phyloP scores from a whole-genome alignment of 2,113 vertebrate species.

The Charadrius vociferus region DNA sequence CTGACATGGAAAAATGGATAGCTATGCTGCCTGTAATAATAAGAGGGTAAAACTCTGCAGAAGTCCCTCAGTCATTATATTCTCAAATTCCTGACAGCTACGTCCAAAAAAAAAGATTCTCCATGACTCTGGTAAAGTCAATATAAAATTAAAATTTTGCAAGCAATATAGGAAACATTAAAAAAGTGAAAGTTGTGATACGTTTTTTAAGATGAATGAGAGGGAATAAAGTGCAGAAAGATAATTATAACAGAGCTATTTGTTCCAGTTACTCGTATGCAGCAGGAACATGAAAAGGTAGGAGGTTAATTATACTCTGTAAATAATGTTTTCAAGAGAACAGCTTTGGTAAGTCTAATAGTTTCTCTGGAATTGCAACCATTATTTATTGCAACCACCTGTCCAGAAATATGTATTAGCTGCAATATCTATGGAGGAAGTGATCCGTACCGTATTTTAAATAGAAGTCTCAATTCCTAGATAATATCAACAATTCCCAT shows the following conservation, averaged over 20 bases:
- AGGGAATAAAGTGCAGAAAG: not conserved
- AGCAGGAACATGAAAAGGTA: constrained; percentile 8
- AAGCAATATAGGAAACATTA: not conserved
- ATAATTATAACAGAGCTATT: not conserved
- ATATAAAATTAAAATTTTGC: not conserved
- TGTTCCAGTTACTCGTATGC: not conserved
- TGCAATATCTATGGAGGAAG: not conserved
- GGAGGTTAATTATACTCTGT: not conserved
- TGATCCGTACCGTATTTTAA: not conserved
- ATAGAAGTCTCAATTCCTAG: not conserved
- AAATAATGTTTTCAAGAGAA: constrained; percentile 16
- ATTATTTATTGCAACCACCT: not conserved
- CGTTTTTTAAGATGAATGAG: not conserved
- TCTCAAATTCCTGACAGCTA: not conserved
- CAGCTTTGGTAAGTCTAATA: not conserved
- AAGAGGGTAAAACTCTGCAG: not conserved
- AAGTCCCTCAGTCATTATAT: not conserved
- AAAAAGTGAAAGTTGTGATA: not conserved
- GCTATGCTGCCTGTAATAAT: not conserved
- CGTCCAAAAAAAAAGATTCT: not conserved
- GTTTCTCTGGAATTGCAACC: not conserved
- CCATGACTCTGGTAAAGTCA: not conserved
- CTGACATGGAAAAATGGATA: not conserved
- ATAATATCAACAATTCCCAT: not conserved
- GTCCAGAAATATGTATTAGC: not conserved